A percentile compares a stretch with the other conserved stretches of the same genome.
phyloP scores from a whole-genome alignment of 2,888 invertebrate genomes.

The Punctoribates punctum region DNA sequence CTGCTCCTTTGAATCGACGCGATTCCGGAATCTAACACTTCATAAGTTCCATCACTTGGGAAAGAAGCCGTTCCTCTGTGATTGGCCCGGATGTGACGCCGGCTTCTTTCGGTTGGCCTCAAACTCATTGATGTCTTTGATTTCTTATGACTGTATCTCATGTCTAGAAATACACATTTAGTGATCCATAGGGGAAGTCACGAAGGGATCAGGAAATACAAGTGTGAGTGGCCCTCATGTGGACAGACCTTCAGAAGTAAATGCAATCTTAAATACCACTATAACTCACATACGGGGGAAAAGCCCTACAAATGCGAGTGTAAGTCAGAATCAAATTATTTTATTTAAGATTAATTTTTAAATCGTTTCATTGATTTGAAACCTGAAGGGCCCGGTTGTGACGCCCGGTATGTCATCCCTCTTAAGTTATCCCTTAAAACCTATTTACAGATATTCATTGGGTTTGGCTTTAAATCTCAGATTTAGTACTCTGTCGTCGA shows the following conservation, averaged over 20 bases:
- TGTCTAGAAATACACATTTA: slow-evolving; percentile 1
- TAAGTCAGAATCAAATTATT: background rate
- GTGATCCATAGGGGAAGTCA: slow-evolving; percentile 13
- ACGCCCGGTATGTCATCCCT: background rate
- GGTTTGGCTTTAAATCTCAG: background rate
- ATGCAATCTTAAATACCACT: background rate
- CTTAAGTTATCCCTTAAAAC: background rate
- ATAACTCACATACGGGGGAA: background rate
- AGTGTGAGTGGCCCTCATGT: slow-evolving; percentile 1
- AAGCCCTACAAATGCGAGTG: slow-evolving; percentile 13
- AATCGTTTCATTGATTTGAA: background rate
- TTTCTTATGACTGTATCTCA: background rate
- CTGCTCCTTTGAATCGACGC: background rate
- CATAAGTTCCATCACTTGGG: slow-evolving; percentile 18
- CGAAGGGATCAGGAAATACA: slow-evolving; percentile 4
- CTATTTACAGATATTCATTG: background rate
- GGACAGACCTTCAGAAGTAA: background rate
- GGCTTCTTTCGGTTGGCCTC: slow-evolving; percentile 13
- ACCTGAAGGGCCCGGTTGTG: slow-evolving; percentile 9
- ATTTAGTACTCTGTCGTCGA: background rate
- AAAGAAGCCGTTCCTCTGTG: background rate
- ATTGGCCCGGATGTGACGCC: slow-evolving; percentile 23
- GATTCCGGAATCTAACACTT: background rate
- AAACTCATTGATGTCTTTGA: background rate
- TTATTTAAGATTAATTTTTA: background rate